Evolutionary conservation across 2,888 invertebrate species (phyloP).

Genomic region (Callinectes sapidus): DNA sequence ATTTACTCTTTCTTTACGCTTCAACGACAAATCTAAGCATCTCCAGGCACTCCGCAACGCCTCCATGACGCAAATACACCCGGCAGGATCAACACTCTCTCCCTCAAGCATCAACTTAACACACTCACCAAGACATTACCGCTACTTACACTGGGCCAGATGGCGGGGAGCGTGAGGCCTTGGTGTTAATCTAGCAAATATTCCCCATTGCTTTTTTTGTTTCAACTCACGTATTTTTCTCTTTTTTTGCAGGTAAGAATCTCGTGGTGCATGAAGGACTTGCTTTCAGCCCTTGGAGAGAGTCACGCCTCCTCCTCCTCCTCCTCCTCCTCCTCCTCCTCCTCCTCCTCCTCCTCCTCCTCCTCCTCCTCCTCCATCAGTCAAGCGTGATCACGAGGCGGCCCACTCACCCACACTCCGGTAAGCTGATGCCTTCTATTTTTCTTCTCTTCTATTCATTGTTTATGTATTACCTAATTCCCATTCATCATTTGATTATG

Average conservation of each 20-base stretch:
- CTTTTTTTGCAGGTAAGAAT: conserved; percentile 4
- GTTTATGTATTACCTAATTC: conserved; percentile 7
- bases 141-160: not conserved
- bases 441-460: not conserved
- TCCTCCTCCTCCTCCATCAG: conserved; percentile 3
- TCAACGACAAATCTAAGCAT: not conserved
- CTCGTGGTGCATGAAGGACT: conserved; percentile 29
- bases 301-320: conserved; percentile 30
- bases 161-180: not conserved
- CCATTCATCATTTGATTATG: not conserved
- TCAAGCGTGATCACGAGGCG: not conserved
- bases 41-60: not conserved
- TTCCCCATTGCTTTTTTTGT: not conserved
- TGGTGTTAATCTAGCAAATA: not conserved
- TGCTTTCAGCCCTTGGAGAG: not conserved
- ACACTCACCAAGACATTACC: not conserved
- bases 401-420: not conserved
- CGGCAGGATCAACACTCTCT: not conserved
- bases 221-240: not conserved
- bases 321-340: not conserved
- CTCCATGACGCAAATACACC: not conserved
- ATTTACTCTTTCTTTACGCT: not conserved
- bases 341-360: not conserved
- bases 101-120: not conserved
- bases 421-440: not conserved